Conservation (phyloP, 37 sponge, comb jelly and placozoan species). For the Agelas oroides region DNA sequence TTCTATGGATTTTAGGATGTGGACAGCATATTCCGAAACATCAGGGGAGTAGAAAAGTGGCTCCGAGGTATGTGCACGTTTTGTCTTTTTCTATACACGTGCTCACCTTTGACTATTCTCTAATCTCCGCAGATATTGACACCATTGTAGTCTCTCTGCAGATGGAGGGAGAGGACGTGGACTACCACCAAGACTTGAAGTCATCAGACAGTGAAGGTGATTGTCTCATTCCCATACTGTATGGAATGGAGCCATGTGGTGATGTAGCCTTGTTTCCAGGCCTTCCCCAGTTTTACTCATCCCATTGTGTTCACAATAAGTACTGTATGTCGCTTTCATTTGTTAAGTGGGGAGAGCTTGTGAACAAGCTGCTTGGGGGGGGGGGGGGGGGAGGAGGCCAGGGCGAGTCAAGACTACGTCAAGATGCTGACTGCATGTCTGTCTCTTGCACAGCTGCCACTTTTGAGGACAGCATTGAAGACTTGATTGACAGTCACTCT, state of each 20-base stretch:
- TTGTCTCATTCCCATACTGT: neutral
- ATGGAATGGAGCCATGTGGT: neutral
- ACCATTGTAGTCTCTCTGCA: neutral
- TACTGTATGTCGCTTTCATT: too few species aligned
- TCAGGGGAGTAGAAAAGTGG: conserved; percentile 50
- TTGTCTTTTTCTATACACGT: neutral
- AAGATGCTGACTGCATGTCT: too few species aligned
- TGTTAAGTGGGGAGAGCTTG: too few species aligned
- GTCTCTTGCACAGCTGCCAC: too few species aligned
- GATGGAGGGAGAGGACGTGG: neutral
- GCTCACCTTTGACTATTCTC: neutral
- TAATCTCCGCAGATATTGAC: neutral
- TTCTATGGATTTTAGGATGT: conserved; percentile 10
- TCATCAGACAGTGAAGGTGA: neutral
- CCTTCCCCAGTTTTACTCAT: too few species aligned
- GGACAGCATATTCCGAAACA: conserved; percentile 40
- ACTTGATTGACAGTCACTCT: neutral
- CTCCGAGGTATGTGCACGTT: conserved; percentile 19
- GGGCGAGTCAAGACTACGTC: neutral
- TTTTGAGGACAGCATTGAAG: neutral
- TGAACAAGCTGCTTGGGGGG: too few species aligned
- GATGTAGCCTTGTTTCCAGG: too few species aligned
- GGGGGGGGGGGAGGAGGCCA: too few species aligned
- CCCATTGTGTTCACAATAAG: too few species aligned
- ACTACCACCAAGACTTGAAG: neutral